Evolutionary conservation across 2,888 invertebrate genomes (phyloP).

Genomic region (Liopterus haemorrhoidalis): DNA sequence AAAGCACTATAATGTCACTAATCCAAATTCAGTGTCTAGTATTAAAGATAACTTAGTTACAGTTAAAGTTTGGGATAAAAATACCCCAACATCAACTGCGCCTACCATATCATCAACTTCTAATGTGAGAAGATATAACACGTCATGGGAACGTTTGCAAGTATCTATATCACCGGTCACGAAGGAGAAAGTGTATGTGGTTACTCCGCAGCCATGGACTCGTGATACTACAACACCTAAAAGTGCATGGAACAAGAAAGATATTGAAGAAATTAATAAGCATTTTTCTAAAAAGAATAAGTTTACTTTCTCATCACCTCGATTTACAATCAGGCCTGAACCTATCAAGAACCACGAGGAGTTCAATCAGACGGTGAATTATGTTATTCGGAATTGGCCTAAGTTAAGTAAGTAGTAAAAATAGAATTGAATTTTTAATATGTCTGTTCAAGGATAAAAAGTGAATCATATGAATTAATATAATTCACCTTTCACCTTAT

Average conservation of each 20-base stretch:
- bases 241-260: constrained; percentile 37
- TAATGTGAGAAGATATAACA: constrained; percentile 38
- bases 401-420: constrained; percentile 44
- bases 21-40: constrained; percentile 32
- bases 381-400: constrained; percentile 43
- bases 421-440: too few species aligned
- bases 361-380: too few species aligned
- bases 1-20: constrained; percentile 33
- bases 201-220: constrained; percentile 66
- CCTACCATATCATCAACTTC: constrained; percentile 48
- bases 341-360: constrained; percentile 22
- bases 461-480: too few species aligned
- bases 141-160: constrained; percentile 61
- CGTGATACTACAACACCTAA: constrained; percentile 38
- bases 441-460: too few species aligned
- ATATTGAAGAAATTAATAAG: constrained; percentile 45
- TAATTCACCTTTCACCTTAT: too few species aligned
- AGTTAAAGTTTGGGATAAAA: constrained; percentile 25
- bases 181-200: constrained; percentile 75
- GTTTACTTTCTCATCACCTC: constrained; percentile 46
- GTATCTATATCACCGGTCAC: constrained; percentile 70
- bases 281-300: constrained; percentile 40
- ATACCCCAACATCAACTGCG: constrained; percentile 38
- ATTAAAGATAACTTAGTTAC: constrained; percentile 39
- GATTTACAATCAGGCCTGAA: constrained; percentile 28